Base-by-base conservation (phyloP, 2,113 vertebrate species). In the Alethe castanea region DNA sequence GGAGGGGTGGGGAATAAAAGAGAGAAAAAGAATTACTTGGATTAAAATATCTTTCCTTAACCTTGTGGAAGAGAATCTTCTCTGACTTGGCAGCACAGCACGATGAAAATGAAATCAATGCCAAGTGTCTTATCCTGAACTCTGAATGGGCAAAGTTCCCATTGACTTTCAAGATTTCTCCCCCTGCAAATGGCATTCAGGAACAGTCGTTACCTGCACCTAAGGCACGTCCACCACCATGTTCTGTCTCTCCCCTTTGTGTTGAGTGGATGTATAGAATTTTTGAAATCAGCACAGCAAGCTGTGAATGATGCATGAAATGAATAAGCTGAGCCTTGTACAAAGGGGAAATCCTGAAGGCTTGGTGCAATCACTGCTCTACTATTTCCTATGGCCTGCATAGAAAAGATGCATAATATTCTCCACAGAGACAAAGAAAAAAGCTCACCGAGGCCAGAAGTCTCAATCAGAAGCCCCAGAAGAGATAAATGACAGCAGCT, bases 371-470 rank as follows among this genome's bases (percentile, higher is more conserved):
- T 95, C 85, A 96, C 87, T 50, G 90, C 94, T 95, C 28, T 92
- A 52, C 94, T 94, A 66, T 95, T 97, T 95, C 94, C 90, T 85
- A 70, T 91, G 85, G 85, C 64, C 93, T 86, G 84, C 86, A 88
- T 52, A 94, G 84, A 95, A 97, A 93, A 94, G 88, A 91, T 80
- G 91, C 91, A 96, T 95, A 95, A 95, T 97, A 96, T 94, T 93
- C 94, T 92, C 80, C 64, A 23, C 0, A 57, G 72, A 96, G 94
- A 94, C 93, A 96, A 97, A 97, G 91, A 16, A 4, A 87, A 90
- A 76, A 93, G 86, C 90, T 95, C 88, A 36, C 81, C 24, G 8
- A 94, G 79, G 80, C 82, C 90, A 95, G 82, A 81, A 96, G 81
- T 40, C 92, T 96, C 95, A 94, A 93, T 95, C 96, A 97, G 94